Conservation (phyloP, 2,888 invertebrate species). For the Drosophila lutescens region DNA sequence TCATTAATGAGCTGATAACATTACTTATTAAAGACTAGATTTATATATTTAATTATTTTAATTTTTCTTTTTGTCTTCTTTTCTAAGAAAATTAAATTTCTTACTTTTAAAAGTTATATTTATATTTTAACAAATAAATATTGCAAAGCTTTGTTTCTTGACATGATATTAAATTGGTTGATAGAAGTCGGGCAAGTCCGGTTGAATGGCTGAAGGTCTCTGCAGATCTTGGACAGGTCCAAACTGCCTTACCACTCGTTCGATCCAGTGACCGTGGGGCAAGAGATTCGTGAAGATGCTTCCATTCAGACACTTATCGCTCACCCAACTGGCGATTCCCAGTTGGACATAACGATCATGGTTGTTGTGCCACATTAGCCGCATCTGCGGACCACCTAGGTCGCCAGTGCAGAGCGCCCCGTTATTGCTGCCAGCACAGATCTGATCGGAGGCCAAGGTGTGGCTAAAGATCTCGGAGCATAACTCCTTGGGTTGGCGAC, state of each 20-base stretch:
- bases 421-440: slow-evolving; percentile 4
- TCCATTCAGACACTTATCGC: neutral
- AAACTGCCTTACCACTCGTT: neutral
- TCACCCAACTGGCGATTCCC: slow-evolving; percentile 17
- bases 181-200: neutral
- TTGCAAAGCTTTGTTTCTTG: neutral
- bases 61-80: no score
- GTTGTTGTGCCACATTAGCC: neutral
- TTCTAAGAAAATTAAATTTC: no score
- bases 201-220: neutral
- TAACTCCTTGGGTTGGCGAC: neutral
- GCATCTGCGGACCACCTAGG: slow-evolving; percentile 5
- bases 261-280: slow-evolving; percentile 13
- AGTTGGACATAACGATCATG: slow-evolving; percentile 1
- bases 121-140: no score
- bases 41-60: no score
- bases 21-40: no score
- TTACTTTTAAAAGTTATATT: neutral
- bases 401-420: slow-evolving; percentile 9
- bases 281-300: slow-evolving; percentile 10
- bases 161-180: neutral
- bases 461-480: neutral
- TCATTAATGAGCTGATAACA: neutral
- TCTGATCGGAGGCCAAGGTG: neutral
- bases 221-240: neutral